Evolutionary conservation across 1,140 invertebrate species (phyloP).

Genomic region (Proctacanthus coquilletti): DNA sequence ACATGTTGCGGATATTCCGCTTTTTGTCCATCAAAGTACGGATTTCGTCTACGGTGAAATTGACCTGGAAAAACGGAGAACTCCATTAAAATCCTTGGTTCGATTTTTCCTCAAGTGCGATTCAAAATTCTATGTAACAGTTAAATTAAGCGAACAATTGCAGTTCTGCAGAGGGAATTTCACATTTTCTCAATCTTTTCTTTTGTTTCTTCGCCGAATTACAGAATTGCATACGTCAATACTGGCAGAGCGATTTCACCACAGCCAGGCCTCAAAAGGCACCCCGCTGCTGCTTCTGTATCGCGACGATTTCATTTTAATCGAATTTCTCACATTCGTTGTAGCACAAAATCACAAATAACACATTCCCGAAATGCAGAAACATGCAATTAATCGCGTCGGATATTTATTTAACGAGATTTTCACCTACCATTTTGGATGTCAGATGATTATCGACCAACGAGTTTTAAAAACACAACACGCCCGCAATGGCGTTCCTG

Average conservation of each 20-base stretch:
- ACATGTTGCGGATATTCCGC: conserved; percentile 99
- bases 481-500: conserved; percentile 71
- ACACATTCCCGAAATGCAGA: conserved; percentile 17
- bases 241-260: too few species aligned
- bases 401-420: conserved; percentile 20
- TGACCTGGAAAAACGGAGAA: conserved; percentile 61
- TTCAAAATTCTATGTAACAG: neutral
- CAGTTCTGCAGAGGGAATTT: conserved; percentile 16
- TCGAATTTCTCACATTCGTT: conserved; percentile 4
- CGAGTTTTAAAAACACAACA: conserved; percentile 53
- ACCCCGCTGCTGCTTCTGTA: too few species aligned
- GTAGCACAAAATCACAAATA: conserved; percentile 25
- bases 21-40: conserved; percentile 99
- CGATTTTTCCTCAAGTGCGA: neutral
- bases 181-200: conserved; percentile 15
- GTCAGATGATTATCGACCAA: conserved; percentile 53
- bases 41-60: conserved; percentile 99
- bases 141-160: conserved; percentile 6
- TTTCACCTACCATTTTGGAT: conserved; percentile 70
- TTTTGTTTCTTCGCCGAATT: conserved; percentile 9
- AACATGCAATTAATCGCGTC: conserved; percentile 17
- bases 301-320: neutral
- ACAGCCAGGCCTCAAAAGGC: too few species aligned
- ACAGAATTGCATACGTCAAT: neutral
- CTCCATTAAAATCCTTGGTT: neutral